Evolutionary conservation across 1,140 invertebrate genomes (phyloP), one percentile per base, ranked within the genome.

Genomic region (Cherax quadricarinatus): DNA sequence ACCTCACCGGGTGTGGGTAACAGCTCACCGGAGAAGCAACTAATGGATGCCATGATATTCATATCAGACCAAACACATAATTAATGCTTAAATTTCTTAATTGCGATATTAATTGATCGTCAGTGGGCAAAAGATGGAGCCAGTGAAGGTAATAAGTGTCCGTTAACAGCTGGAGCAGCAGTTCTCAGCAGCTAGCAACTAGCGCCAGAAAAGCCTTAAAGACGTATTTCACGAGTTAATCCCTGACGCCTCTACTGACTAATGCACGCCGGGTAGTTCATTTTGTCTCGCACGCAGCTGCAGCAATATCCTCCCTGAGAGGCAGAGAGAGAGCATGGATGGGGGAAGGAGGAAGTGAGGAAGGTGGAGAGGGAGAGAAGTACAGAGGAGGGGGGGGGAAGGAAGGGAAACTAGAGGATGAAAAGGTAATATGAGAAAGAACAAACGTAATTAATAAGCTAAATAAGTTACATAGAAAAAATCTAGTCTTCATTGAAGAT

Each of bases 11-110:
- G 70, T 75, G 70, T 9, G 24, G 14, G 14, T 75, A 75, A 75
- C 18, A 75, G 70, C 70, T 30, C n/a, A 12, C 21, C 70, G n/a
- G 70, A 75, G 70, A 30, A 75, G 70, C 70, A 75, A 75, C 70
- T 75, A 75, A 75, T 75, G 70, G 70, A 30, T 75, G 6, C 70
- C 24, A 21, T 75, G 70, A 75, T 75, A 75, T 75, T 75, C 70
- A 75, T 75, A 30, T 12, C 70, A 30, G 12, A 75, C 5, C 12
- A 21, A 9, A 6, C 70, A 6, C 4, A 6, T 24, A 9, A 14
- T 75, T 24, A 75, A 24, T 30, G n/a, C 7, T 5, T 30, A 24
- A 14, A 5, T 24, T 30, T 24, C 12, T 21, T 30, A 21, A 0
- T 3, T 75, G 70, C 3, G 7, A 75, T 75, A 30, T 12, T 30